Base-by-base conservation (phyloP, 2,113 vertebrate genomes). In the Cisticola juncidis region DNA sequence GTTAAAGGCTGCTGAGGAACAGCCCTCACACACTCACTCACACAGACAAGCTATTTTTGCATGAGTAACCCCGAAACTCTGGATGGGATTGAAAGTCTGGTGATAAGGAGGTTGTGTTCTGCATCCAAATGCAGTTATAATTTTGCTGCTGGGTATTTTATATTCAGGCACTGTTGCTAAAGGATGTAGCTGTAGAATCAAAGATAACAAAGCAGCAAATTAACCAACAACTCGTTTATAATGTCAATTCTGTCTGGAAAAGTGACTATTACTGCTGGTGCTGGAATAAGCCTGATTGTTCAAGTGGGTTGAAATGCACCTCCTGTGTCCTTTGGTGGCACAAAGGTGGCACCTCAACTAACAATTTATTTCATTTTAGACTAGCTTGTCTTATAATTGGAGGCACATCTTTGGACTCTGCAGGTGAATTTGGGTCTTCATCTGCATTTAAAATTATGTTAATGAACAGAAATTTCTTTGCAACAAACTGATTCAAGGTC, bases 171-270 rank as follows among this genome's bases (percentile, higher is more conserved):
- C 23, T 78, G 65, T 74, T 96, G 57, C 88, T 85, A 77, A 35
- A 95, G 85, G 56, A 88, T 0, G 7, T 25, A 69, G 24, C 66
- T 84, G 33, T 24, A 60, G 38, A 78, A 83, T 86, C 88, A 79
- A 18, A 64, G 62, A 53, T 38, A 94, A 69, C 85, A 62, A 60
- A 81, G 77, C 53, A 85, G 54, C 69, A 90, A 77, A 92, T 81
- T 83, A 95, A 94, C 76, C 33, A 93, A n/a, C 40, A 50, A 44
- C 54, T 90, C 45, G 28, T 88, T 96, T 86, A 90, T 88, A 82
- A 88, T n/a, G 66, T 60, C 91, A 91, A 17, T 66, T 88, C 83
- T 91, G 64, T 73, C 93, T 40, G 48, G 88, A 88, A 90, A 85
- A 81, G 68, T 82, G 50, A 38, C 33, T 76, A 20, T 31, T 86